Evolutionary conservation across 2,888 invertebrate species (phyloP), one percentile per base, ranked within the genome.

Genomic region (Quadroppia sp.): DNA sequence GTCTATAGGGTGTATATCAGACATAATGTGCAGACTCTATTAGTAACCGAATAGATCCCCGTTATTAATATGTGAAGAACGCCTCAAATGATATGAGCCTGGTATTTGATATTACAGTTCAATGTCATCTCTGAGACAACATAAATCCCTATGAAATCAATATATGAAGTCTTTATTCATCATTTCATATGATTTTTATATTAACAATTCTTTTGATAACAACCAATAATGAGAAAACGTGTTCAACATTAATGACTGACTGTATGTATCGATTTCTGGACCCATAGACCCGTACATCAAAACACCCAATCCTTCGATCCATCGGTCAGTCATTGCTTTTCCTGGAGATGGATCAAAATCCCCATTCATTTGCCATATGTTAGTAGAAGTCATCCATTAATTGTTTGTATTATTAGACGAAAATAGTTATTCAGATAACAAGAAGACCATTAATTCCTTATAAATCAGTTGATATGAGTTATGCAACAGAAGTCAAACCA

Each of bases 251-350:
- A 45, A 45, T 45, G 45, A 45, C 45, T 45, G 2, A 11, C 36
- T 7, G 36, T 36, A 36, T 45, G 15, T 45, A 45, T 45, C 45
- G 45, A 45, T 45, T 6, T 45, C 2, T 45, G 6, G 45, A n/a
- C 6, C 7, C n/a, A n/a, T n/a, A n/a, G n/a, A n/a, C n/a, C n/a
- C n/a, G n/a, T n/a, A n/a, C n/a, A n/a, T n/a, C n/a, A n/a, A n/a
- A n/a, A n/a, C n/a, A n/a, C n/a, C 36, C 45, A 45, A 45, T 45
- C 9, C 17, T 45, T 45, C 17, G 45, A 13, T 45, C 9, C 2
- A 45, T 45, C 45, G 45, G 45, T 45, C 45, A 45, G 45, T n/a
- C n/a, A n/a, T n/a, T 45, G 45, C 45, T 45, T 45, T 45, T n/a
- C n/a, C n/a, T n/a, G n/a, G n/a, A n/a, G n/a, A n/a, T 15, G 15